phyloP scores from a whole-genome alignment of 2,797 vertebrate genomes.

The Nasua narica region DNA sequence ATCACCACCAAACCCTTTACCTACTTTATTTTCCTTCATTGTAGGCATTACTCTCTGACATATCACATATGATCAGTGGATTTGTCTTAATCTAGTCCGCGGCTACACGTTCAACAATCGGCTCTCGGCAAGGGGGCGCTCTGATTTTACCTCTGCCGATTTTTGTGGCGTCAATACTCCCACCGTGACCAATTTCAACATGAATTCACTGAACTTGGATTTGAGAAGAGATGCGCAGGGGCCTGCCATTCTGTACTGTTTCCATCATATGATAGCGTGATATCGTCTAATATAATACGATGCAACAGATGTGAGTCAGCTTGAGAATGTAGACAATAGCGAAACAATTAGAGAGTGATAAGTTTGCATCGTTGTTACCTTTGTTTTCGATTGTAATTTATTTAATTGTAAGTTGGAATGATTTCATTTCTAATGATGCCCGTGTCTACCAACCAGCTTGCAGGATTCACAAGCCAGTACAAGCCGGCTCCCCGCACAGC shows the following conservation, averaged over 20 bases:
- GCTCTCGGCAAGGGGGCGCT: background rate
- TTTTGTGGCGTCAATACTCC: background rate
- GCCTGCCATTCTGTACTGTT: accelerated
- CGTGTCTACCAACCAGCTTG: background rate
- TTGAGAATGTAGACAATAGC: background rate
- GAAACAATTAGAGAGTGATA: background rate
- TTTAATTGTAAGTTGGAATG: background rate
- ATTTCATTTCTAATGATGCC: background rate
- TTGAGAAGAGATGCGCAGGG: background rate
- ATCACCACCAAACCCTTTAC: background rate
- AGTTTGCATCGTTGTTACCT: background rate
- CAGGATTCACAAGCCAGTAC: accelerated
- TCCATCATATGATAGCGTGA: accelerated
- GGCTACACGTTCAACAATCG: background rate
- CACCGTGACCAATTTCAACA: background rate
- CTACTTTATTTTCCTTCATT: accelerated
- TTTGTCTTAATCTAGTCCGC: background rate
- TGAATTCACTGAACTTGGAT: background rate
- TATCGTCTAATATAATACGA: accelerated
- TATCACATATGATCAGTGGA: accelerated
- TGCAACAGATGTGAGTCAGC: accelerated
- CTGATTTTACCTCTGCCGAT: background rate
- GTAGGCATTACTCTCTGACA: background rate
- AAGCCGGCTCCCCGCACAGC: background rate
- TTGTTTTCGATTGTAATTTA: background rate